These are phyloP conservation scores for Linyphia triangularis DNA, from an alignment of 2,888 invertebrate species.

Conservation along the genomic window DNA sequence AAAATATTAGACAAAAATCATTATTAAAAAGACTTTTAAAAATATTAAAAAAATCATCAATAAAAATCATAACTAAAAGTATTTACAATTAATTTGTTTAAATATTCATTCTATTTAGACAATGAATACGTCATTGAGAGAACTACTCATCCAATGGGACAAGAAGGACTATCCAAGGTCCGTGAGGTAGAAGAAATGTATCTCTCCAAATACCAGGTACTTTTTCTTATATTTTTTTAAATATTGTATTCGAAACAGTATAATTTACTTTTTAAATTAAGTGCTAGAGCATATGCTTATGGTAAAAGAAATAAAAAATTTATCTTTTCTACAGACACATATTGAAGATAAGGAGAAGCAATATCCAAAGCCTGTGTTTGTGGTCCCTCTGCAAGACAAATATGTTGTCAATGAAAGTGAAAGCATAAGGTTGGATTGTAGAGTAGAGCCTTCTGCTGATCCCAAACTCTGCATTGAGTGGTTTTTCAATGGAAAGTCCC, in stretches of 20 bases:
- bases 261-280: not conserved
- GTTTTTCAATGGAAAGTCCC: conserved; percentile 96
- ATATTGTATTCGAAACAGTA: not conserved
- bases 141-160: conserved; percentile 93
- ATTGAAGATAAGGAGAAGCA: conserved; percentile 78
- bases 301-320: not conserved
- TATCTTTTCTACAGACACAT: conserved; percentile 44
- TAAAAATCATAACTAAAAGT: too few relatives aligned
- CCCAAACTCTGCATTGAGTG: conserved; percentile 95
- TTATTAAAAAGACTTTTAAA: too few relatives aligned
- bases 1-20: not conserved
- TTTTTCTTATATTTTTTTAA: not conserved
- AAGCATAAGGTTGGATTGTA: conserved; percentile 93
- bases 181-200: conserved; percentile 92
- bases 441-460: conserved; percentile 95
- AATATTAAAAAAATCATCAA: too few relatives aligned
- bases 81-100: too few relatives aligned
- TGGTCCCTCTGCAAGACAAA: conserved; percentile 89
- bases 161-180: conserved; percentile 92
- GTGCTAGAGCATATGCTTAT: not conserved
- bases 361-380: conserved; percentile 92
- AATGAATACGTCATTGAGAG: conserved; percentile 79
- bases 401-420: conserved; percentile 90
- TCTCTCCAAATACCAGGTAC: conserved; percentile 84
- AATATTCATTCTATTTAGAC: conserved; percentile 73